These are phyloP conservation scores for Drosophila prolongata DNA, from an alignment of 2,888 invertebrate genomes.

Conservation along the genomic window DNA sequence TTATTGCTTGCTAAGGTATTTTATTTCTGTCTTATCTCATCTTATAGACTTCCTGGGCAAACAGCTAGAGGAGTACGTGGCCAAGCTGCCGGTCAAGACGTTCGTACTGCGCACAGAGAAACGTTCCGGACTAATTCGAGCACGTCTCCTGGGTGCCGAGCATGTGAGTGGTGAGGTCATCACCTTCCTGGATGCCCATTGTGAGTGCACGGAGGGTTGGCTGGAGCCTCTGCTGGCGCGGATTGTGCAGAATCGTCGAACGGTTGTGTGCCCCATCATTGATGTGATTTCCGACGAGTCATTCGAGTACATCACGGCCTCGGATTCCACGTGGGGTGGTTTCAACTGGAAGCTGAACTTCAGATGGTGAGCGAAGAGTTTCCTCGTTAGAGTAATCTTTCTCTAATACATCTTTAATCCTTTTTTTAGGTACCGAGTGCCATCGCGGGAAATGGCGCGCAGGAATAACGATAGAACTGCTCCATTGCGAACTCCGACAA, in stretches of 20 bases:
- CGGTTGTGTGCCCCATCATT: conserved; percentile 99
- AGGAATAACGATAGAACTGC: conserved; percentile 96
- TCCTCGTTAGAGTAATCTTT: background rate
- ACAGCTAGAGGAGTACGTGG: conserved; percentile 95
- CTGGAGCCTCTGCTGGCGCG: conserved; percentile 96
- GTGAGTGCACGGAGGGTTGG: conserved; percentile 95
- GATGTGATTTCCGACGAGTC: conserved; percentile 99
- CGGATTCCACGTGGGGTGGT: conserved; percentile 99
- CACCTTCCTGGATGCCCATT: conserved; percentile 85
- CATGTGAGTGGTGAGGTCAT: conserved; percentile 89
- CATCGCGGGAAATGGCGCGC: conserved; percentile 97
- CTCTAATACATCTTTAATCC: background rate
- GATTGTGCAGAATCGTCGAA: conserved; percentile 95
- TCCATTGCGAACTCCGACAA: conserved; percentile 97
- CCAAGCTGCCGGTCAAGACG: conserved; percentile 93
- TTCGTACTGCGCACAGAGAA: conserved; percentile 95
- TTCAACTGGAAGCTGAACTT: conserved; percentile 99
- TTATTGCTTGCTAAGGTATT: background rate
- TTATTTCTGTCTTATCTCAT: background rate
- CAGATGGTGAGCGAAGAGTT: conserved; percentile 90
- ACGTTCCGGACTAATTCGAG: conserved; percentile 97
- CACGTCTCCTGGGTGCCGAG: conserved; percentile 96
- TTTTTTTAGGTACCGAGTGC: conserved; percentile 95
- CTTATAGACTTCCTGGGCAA: conserved; percentile 92
- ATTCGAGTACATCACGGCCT: conserved; percentile 99